Percentiles rank a stretch among this genome's conserved stretches.
These are phyloP conservation scores for Drosophila burlai DNA, from an alignment of 1,140 invertebrate species.

Conservation along the genomic window DNA sequence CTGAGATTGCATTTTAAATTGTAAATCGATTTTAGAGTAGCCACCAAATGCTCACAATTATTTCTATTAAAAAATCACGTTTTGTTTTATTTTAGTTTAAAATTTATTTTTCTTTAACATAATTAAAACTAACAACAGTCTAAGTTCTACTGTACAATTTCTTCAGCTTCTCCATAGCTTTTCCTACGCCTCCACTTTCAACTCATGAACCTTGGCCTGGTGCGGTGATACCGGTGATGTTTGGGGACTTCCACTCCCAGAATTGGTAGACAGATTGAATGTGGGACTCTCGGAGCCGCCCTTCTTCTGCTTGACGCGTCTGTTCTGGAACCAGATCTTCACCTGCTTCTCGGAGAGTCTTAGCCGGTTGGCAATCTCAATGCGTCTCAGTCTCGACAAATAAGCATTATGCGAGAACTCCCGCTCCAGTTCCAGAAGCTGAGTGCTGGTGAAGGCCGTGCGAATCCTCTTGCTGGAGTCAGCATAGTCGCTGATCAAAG, in stretches of 20 bases:
- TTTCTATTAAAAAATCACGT: neutral
- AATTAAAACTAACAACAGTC: constrained; percentile 33
- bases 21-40: neutral
- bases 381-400: constrained; percentile 93
- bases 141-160: constrained; percentile 50
- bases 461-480: constrained; percentile 92
- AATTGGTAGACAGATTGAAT: constrained; percentile 72
- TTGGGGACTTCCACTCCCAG: constrained; percentile 52
- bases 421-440: constrained; percentile 95
- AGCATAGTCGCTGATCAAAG: constrained; percentile 85
- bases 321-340: constrained; percentile 97
- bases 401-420: constrained; percentile 97
- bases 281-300: constrained; percentile 87
- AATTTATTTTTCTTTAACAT: constrained; percentile 37
- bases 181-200: constrained; percentile 56
- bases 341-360: constrained; percentile 97
- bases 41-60: neutral
- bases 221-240: constrained; percentile 34
- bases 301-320: constrained; percentile 96
- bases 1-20: neutral
- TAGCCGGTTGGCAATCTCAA: constrained; percentile 96
- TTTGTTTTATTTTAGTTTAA: constrained; percentile 5
- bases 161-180: neutral
- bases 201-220: constrained; percentile 37
- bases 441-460: constrained; percentile 97